Percentiles rank a stretch among this genome's conserved stretches.
phyloP scores from a whole-genome alignment of 2,113 vertebrate species.

The Otolemur garnettii region DNA sequence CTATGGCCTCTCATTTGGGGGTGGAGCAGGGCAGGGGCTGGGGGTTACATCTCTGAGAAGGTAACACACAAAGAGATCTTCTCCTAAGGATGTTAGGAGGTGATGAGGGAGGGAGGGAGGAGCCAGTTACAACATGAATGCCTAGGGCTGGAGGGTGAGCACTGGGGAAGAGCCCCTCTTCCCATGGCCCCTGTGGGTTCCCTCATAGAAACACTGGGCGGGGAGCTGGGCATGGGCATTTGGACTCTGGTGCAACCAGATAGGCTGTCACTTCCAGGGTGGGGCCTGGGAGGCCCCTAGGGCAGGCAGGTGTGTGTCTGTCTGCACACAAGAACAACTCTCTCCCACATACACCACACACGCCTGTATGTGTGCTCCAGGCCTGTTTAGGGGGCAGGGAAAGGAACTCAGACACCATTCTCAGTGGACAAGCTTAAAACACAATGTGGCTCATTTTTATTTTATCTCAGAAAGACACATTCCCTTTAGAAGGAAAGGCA shows the following conservation, averaged over 20 bases:
- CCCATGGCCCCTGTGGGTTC: neutral
- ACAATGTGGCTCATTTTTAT: constrained; percentile 80
- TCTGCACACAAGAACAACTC: accelerated
- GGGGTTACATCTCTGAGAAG: neutral
- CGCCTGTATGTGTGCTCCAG: neutral
- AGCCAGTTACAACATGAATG: too few species aligned
- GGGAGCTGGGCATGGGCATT: neutral
- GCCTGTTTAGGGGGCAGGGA: neutral
- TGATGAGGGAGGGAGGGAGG: neutral
- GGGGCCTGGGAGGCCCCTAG: neutral
- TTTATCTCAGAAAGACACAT: constrained; percentile 63
- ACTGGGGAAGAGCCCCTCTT: neutral
- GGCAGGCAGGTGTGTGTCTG: neutral
- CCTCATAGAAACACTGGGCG: neutral
- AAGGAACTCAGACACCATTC: constrained; percentile 58
- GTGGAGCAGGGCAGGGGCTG: neutral
- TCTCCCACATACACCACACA: too few species aligned
- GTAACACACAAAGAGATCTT: neutral
- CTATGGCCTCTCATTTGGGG: neutral
- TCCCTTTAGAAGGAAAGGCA: constrained; percentile 65
- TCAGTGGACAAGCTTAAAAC: constrained; percentile 66
- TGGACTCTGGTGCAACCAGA: neutral
- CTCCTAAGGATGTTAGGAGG: neutral
- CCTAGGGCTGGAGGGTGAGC: neutral
- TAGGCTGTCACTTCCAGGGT: neutral